phyloP scores from a whole-genome alignment of 2,888 invertebrate genomes.

The Scaptomyza caliginosa region DNA sequence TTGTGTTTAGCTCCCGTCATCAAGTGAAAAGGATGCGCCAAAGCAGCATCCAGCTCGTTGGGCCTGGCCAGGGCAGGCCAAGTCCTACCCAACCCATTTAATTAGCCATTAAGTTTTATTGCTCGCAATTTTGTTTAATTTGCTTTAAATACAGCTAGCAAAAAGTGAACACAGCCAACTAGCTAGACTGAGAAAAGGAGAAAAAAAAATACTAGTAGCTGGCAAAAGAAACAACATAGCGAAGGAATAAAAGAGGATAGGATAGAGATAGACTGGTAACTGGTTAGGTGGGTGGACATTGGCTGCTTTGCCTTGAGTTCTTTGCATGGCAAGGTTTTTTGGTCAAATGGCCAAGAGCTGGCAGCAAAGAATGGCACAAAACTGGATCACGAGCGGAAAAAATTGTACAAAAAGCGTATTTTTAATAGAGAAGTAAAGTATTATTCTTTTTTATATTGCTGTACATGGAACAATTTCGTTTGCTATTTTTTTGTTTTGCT shows the following conservation, averaged over 20 bases:
- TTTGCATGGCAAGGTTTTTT: conserved; percentile 9
- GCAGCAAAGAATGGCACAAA: conserved; percentile 15
- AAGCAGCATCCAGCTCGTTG: conserved; percentile 14
- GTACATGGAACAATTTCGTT: neutral
- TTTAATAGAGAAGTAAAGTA: conserved; percentile 35
- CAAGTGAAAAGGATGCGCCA: conserved; percentile 49
- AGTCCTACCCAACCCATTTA: conserved; percentile 73
- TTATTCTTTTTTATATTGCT: conserved; percentile 22
- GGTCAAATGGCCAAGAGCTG: conserved; percentile 45
- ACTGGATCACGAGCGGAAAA: conserved; percentile 26
- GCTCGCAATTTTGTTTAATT: conserved; percentile 80
- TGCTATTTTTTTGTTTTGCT: neutral
- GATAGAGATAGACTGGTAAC: conserved; percentile 38
- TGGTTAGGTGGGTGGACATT: conserved; percentile 55
- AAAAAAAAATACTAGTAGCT: conserved; percentile 42
- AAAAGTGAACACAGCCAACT: conserved; percentile 38
- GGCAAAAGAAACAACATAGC: conserved; percentile 17
- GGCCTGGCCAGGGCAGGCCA: conserved; percentile 30
- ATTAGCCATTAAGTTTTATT: conserved; percentile 80
- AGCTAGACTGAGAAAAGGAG: no score
- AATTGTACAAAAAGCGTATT: conserved; percentile 24
- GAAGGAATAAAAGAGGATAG: conserved; percentile 6
- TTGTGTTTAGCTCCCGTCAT: neutral
- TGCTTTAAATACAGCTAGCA: conserved; percentile 73
- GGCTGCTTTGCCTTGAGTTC: conserved; percentile 24